These are phyloP conservation scores for Kuschelorhynchus macadamiae DNA, from an alignment of 2,888 invertebrate species.

Conservation along the genomic window DNA sequence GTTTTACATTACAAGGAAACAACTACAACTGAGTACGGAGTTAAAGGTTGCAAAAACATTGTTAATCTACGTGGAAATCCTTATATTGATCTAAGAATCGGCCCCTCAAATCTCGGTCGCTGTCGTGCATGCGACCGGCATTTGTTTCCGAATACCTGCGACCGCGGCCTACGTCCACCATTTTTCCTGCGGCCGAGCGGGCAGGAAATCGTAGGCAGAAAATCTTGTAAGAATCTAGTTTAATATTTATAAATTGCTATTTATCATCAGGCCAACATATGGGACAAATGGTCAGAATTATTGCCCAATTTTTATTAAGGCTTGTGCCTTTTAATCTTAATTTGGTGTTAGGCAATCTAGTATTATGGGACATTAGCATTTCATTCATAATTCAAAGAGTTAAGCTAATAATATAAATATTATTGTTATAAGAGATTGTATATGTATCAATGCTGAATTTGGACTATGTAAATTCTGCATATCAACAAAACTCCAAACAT, in stretches of 20 bases:
- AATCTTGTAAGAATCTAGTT: constrained; percentile 51
- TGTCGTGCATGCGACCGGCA: constrained; percentile 26
- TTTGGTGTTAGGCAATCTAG: too few relatives aligned
- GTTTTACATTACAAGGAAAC: too few relatives aligned
- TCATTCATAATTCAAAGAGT: too few relatives aligned
- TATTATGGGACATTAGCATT: too few relatives aligned
- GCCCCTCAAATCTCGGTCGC: constrained; percentile 8
- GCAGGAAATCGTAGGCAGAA: constrained; percentile 50
- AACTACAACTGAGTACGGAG: too few relatives aligned
- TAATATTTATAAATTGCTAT: constrained; percentile 48
- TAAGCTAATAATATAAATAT: too few relatives aligned
- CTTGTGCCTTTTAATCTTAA: constrained; percentile 9
- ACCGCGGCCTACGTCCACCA: constrained; percentile 42
- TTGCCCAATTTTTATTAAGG: constrained; percentile 39
- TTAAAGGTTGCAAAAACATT: too few relatives aligned
- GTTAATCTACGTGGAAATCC: too few relatives aligned
- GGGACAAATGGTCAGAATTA: constrained; percentile 43
- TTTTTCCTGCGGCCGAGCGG: constrained; percentile 36
- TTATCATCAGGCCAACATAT: constrained; percentile 41
- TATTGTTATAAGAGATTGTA: too few relatives aligned
- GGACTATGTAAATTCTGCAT: too few relatives aligned
- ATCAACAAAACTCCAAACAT: too few relatives aligned
- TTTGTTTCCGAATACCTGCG: constrained; percentile 47
- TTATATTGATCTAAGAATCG: constrained; percentile 21
- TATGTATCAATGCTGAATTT: too few relatives aligned